phyloP scores from a whole-genome alignment of 1,140 invertebrate genomes.

The Diorhabda elongata region DNA sequence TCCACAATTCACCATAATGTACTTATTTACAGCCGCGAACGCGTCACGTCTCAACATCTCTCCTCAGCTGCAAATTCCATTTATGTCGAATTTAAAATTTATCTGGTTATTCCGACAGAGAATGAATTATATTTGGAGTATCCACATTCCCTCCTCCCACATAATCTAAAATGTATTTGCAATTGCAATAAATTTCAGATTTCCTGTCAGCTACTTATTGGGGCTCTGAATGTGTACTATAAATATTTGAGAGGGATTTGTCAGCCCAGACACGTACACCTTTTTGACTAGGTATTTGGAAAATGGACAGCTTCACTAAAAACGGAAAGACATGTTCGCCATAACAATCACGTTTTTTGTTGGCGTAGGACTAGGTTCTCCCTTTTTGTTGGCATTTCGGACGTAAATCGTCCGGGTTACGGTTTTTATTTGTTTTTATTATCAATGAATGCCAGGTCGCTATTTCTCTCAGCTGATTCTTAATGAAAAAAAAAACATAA shows the following conservation, averaged over 20 bases:
- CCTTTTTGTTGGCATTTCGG: constrained; percentile 1
- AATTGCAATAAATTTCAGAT: constrained; percentile 29
- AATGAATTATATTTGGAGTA: constrained; percentile 16
- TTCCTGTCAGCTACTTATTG: constrained; percentile 30
- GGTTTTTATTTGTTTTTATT: background rate
- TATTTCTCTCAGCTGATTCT: no score
- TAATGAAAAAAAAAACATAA: no score
- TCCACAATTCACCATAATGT: background rate
- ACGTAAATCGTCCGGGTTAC: background rate
- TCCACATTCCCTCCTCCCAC: constrained; percentile 12
- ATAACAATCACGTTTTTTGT: constrained; percentile 25
- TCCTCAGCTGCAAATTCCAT: constrained; percentile 14
- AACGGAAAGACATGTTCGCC: constrained; percentile 25
- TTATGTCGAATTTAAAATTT: constrained; percentile 18
- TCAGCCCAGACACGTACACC: constrained; percentile 23
- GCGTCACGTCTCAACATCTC: background rate
- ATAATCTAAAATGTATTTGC: constrained; percentile 21
- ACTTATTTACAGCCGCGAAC: background rate
- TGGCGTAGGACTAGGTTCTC: background rate
- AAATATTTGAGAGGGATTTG: constrained; percentile 30
- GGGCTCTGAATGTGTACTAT: constrained; percentile 25
- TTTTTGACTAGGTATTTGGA: constrained; percentile 32
- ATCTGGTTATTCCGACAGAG: constrained; percentile 12
- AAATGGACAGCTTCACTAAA: constrained; percentile 31
- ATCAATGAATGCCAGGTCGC: background rate